phyloP scores from a whole-genome alignment of 2,797 vertebrate species.

The Semaprochilodus insignis region DNA sequence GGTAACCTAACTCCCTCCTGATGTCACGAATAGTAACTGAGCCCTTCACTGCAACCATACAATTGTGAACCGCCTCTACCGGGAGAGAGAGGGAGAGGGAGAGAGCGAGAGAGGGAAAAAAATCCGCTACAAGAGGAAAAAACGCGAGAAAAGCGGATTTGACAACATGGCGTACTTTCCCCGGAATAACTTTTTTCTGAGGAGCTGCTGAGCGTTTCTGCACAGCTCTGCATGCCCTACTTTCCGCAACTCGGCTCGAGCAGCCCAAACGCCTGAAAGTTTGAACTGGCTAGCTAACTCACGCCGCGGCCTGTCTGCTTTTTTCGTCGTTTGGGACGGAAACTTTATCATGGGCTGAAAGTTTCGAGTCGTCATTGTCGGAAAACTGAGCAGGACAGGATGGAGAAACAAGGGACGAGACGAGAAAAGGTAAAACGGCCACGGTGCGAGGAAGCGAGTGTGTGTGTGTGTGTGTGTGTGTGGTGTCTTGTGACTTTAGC shows the following conservation, averaged over 20 bases:
- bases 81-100: constrained; percentile 55
- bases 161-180: constrained; percentile 82
- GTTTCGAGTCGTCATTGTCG: constrained; percentile 67
- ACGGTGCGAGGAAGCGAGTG: constrained; percentile 8
- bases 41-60: constrained; percentile 68
- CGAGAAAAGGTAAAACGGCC: constrained; percentile 77
- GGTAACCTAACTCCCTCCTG: constrained; percentile 78
- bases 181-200: constrained; percentile 61
- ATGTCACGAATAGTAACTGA: constrained; percentile 73
- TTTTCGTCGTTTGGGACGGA: constrained; percentile 46
- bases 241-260: neutral
- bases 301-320: neutral
- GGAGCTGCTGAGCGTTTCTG: constrained; percentile 17
- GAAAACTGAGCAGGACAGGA: constrained; percentile 73
- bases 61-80: constrained; percentile 75
- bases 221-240: constrained; percentile 15
- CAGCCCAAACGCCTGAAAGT: neutral
- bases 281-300: neutral
- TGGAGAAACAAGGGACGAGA: constrained; percentile 77
- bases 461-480: constrained; percentile 31
- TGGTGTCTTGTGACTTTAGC: constrained; percentile 20
- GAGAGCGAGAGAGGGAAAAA: constrained; percentile 54
- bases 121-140: constrained; percentile 63
- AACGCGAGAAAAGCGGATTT: constrained; percentile 67
- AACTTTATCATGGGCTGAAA: constrained; percentile 73